Evolutionary conservation across 2,797 vertebrate genomes (phyloP).

Genomic region (Notamacropus eugenii): DNA sequence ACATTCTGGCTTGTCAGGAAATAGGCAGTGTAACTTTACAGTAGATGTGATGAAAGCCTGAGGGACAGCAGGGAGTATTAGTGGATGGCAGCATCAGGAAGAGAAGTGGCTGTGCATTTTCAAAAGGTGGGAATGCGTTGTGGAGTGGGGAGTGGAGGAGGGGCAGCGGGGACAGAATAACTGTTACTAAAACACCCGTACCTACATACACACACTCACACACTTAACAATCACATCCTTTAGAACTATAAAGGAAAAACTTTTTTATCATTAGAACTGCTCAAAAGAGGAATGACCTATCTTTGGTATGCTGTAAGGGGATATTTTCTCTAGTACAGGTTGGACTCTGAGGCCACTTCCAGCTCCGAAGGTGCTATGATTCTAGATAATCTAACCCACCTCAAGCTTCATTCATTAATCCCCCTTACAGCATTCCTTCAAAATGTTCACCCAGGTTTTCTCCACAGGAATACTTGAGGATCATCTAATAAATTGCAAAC

Average conservation of each 20-base stretch:
- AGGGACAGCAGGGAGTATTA: background rate
- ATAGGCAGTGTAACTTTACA: slow-evolving; percentile 44
- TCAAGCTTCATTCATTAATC: background rate
- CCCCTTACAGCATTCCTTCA: background rate
- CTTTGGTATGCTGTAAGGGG: background rate
- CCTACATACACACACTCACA: too few relatives aligned
- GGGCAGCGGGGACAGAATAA: background rate
- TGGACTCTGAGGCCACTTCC: background rate
- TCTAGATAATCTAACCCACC: background rate
- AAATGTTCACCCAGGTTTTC: background rate
- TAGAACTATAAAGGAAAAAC: background rate
- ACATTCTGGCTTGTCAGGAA: slow-evolving; percentile 62
- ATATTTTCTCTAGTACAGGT: background rate
- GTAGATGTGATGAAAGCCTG: background rate
- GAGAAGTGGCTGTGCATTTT: background rate
- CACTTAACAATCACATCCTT: background rate
- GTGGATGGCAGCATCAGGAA: background rate
- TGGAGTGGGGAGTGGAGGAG: background rate
- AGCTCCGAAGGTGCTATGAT: background rate
- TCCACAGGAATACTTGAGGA: background rate
- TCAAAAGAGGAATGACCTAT: background rate
- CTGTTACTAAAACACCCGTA: background rate
- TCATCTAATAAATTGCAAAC: background rate
- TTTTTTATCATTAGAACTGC: background rate
- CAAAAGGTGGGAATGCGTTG: background rate